Base-by-base conservation (phyloP, 2,113 vertebrate species). In the Epinephelus lanceolatus region DNA sequence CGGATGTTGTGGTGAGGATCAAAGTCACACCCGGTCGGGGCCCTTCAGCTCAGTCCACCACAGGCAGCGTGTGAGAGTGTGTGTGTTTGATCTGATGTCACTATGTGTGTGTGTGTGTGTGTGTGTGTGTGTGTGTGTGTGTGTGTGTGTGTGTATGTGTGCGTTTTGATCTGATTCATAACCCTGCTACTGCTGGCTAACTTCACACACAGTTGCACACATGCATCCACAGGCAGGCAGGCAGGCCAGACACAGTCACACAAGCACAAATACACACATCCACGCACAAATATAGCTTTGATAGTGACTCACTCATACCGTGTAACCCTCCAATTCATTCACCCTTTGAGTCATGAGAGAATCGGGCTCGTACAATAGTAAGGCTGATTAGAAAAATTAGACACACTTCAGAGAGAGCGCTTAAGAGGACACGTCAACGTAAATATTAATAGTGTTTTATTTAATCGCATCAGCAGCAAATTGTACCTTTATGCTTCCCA, bases 1-100 rank as follows among this genome's bases (percentile, higher is more conserved):
- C 30, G 85, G 90, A 94, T 93, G 91, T 83, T 86, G 88, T 88
- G 87, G 83, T 80, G 72, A 74, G 84, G 86, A 93, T 92, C 86
- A 94, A 91, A 94, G 88, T 90, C 74, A 79, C 78, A 86, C 84
- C 80, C 73, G 52, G 86, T 63, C 21, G 27, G 78, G 73, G 80
- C 71, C 81, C 71, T 82, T 85, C 52, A 87, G 79, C 78, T 81
- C 81, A 65, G 81, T 77, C 86, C 84, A 88, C 71, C 27, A 42
- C 74, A 53, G 27, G 42, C 71, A 70, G 53, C 9, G 42, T 78
- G 74, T 33, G 27, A 60, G 19, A n/a, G 75, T 30, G 76, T 55
- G 80, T 59, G 65, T 55, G 53, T 55, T 87, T 87, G 71, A 51
- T 51, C 49, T 83, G 55, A 67, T 87, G 85, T 90, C 83, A 80